A percentile compares a stretch with the other conserved stretches of the same genome.
Conservation (phyloP, 2,797 vertebrate genomes). For the Rhincodon typus region DNA sequence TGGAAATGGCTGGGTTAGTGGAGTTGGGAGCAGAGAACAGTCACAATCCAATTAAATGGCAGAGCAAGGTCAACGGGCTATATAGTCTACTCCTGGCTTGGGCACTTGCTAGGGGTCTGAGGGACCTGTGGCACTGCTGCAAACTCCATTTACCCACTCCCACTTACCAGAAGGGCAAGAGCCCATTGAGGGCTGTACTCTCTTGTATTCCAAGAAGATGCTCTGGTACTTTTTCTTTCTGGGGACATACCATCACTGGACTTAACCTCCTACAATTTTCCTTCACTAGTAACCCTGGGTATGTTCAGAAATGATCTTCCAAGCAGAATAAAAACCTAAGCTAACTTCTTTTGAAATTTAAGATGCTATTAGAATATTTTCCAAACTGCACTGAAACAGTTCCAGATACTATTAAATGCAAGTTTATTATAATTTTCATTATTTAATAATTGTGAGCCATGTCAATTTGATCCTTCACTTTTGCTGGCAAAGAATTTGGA, state of each 20-base stretch:
- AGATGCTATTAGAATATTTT: not conserved
- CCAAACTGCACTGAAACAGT: not conserved
- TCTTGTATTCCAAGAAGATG: not conserved
- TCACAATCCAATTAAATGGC: too few relatives aligned
- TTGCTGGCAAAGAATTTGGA: not conserved
- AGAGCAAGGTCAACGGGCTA: too few relatives aligned
- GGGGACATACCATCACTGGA: not conserved
- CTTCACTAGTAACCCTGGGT: not conserved
- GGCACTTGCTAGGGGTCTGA: not conserved
- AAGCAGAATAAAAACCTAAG: not conserved
- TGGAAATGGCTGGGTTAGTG: too few relatives aligned
- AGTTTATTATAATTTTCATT: not conserved
- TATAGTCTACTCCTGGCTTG: not conserved
- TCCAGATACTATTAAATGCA: not conserved
- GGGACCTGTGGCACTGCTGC: not conserved
- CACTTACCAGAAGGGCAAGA: not conserved
- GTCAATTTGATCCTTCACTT: not conserved
- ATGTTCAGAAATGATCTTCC: not conserved
- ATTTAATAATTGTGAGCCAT: not conserved
- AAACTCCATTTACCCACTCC: not conserved
- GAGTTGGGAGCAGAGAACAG: too few relatives aligned
- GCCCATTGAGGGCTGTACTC: too few relatives aligned
- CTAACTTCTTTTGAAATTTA: not conserved
- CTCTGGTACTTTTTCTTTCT: not conserved
- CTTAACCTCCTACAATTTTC: not conserved